Percentiles rank a stretch among this genome's conserved stretches.
Conservation (phyloP, 2,888 invertebrate species). For the Zootermopsis nevadensis region DNA sequence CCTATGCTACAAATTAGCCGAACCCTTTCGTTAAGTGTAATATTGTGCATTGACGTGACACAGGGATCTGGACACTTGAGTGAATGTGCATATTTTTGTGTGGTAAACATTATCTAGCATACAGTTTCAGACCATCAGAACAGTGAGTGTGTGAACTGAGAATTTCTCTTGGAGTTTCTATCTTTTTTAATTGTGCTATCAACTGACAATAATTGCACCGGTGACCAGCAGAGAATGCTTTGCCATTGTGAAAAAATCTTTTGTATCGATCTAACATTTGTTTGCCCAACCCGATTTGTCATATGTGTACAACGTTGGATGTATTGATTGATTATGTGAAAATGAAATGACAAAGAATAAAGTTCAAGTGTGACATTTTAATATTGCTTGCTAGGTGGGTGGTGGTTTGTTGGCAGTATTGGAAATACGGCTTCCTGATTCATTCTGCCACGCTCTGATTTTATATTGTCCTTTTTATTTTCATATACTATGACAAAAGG, state of each 20-base stretch:
- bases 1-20: neutral
- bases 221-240: neutral
- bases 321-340: neutral
- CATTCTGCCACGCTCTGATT: no score
- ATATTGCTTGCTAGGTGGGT: neutral
- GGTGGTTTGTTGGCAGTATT: neutral
- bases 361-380: neutral
- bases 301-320: neutral
- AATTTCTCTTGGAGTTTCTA: constrained; percentile 5
- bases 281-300: neutral
- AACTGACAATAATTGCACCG: constrained; percentile 27
- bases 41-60: neutral
- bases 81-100: constrained; percentile 1
- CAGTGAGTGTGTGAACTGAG: neutral
- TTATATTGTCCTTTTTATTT: no score
- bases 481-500: no score
- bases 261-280: constrained; percentile 17
- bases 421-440: constrained; percentile 3
- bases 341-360: neutral
- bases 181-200: constrained; percentile 15
- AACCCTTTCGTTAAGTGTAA: neutral
- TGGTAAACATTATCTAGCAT: neutral
- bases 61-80: neutral
- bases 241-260: constrained; percentile 15
- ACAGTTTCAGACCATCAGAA: neutral